These are phyloP conservation scores for Dromococcyx pavoninus DNA, from an alignment of 2,797 vertebrate species.

Conservation along the genomic window DNA sequence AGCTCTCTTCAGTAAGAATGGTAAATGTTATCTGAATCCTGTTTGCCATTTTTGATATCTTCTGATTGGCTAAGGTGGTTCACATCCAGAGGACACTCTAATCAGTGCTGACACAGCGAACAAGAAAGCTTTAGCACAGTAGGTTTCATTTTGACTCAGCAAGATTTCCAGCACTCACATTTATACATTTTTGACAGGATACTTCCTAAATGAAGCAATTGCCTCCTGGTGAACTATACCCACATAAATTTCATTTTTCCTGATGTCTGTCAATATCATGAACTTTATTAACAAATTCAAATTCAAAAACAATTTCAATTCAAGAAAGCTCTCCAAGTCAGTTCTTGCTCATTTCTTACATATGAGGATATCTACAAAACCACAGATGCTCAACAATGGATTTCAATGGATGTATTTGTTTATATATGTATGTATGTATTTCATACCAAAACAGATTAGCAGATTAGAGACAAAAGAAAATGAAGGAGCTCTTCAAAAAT, in stretches of 20 bases:
- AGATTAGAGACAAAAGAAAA: constrained; percentile 36
- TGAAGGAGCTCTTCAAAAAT: not conserved
- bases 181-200: not conserved
- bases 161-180: constrained; percentile 22
- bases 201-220: not conserved
- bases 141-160: constrained; percentile 29
- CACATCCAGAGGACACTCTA: not conserved
- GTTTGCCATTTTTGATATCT: not conserved
- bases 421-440: constrained; percentile 19
- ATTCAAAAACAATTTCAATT: constrained; percentile 59
- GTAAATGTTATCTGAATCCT: not conserved
- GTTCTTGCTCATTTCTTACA: constrained; percentile 57
- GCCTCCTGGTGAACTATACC: constrained; percentile 20
- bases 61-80: not conserved
- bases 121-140: not conserved
- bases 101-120: not conserved
- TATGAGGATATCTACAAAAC: constrained; percentile 60
- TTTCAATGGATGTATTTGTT: not conserved
- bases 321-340: constrained; percentile 59
- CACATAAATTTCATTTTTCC: constrained; percentile 45
- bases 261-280: constrained; percentile 39
- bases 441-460: constrained; percentile 13
- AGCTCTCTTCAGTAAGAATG: not conserved
- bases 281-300: constrained; percentile 70
- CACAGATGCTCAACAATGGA: constrained; percentile 45